Percentiles rank a stretch among this genome's conserved stretches.
Conservation (phyloP, 2,113 vertebrate species). For the Coracopsis vasa region DNA sequence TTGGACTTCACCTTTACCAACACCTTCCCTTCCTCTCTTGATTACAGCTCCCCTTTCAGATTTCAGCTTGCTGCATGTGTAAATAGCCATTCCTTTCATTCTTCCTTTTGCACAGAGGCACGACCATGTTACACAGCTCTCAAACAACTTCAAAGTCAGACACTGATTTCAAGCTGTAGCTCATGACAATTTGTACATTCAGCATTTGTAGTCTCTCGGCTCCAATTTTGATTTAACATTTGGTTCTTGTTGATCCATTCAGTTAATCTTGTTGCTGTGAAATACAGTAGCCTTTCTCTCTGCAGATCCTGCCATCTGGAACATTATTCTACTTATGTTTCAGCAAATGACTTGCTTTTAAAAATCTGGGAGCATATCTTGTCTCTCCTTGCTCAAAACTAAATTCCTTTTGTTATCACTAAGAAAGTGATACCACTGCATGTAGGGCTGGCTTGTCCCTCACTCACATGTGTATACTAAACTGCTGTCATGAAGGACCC, state of each 20-base stretch:
- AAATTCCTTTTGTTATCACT: neutral
- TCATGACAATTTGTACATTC: neutral
- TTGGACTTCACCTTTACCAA: neutral
- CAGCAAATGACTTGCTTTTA: neutral
- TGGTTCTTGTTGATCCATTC: constrained; percentile 8
- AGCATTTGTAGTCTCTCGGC: neutral
- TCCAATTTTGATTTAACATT: neutral
- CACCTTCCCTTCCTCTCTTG: neutral
- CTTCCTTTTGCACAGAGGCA: neutral
- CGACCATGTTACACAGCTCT: neutral
- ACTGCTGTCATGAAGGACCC: neutral
- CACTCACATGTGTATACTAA: neutral
- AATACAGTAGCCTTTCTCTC: neutral
- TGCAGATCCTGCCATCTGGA: constrained; percentile 26
- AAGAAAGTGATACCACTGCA: neutral
- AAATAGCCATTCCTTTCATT: neutral
- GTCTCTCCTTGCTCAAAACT: neutral
- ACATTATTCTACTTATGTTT: neutral
- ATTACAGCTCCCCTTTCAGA: neutral
- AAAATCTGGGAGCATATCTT: neutral
- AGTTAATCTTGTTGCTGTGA: constrained; percentile 25
- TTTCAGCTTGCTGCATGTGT: neutral
- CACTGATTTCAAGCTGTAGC: neutral
- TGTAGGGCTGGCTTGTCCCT: neutral
- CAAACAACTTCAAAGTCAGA: neutral